phyloP scores from a whole-genome alignment of 2,888 invertebrate genomes.

The Cheiracanthium punctorium region DNA sequence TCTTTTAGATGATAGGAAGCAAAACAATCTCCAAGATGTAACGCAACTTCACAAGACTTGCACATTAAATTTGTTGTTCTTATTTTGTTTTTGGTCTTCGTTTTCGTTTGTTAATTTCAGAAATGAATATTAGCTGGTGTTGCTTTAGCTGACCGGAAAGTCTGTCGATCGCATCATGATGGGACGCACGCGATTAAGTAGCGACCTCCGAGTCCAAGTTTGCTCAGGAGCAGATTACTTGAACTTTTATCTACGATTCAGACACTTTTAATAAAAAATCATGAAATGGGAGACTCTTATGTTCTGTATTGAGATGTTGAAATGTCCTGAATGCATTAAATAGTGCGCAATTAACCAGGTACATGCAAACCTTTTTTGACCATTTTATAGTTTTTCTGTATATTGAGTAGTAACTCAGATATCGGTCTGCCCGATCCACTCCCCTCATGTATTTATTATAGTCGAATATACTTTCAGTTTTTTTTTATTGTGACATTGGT shows the following conservation, averaged over 20 bases:
- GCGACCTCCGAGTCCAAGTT: too few species aligned
- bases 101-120: background rate
- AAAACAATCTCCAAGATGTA: slow-evolving; percentile 3
- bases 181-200: background rate
- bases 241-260: too few species aligned
- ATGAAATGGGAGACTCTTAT: too few species aligned
- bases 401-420: background rate
- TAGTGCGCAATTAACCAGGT: background rate
- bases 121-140: background rate
- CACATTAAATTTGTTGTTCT: background rate
- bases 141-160: background rate
- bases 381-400: slow-evolving; percentile 6
- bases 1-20: slow-evolving; percentile 2
- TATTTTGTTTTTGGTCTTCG: background rate
- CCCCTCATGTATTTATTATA: slow-evolving; percentile 1
- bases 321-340: background rate
- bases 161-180: background rate
- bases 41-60: background rate
- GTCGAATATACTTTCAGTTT: background rate
- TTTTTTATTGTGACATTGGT: background rate
- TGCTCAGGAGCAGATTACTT: too few species aligned
- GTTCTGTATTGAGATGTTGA: too few species aligned
- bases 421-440: background rate
- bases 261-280: too few species aligned
- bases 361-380: background rate